phyloP scores from a whole-genome alignment of 2,888 invertebrate species.

The Acanthopleura granulata region DNA sequence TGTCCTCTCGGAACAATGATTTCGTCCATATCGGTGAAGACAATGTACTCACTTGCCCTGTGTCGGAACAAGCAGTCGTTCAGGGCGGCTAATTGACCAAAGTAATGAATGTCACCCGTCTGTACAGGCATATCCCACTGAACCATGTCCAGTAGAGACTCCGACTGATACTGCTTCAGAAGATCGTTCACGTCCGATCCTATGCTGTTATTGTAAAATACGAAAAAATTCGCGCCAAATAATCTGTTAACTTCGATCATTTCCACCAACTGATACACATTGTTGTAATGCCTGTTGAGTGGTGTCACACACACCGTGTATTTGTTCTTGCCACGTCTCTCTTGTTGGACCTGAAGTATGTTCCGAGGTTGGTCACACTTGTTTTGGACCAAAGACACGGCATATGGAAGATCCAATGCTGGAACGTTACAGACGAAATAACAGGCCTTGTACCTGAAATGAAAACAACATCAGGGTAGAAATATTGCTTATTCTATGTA shows the following conservation, averaged over 20 bases:
- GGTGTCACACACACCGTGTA: constrained; percentile 56
- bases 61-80: constrained; percentile 65
- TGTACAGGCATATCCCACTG: constrained; percentile 58
- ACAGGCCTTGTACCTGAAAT: constrained; percentile 38
- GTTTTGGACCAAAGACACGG: constrained; percentile 33
- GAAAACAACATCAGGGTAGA: neutral
- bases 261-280: constrained; percentile 59
- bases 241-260: constrained; percentile 63
- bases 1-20: constrained; percentile 57
- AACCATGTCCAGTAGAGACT: constrained; percentile 48
- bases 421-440: constrained; percentile 32
- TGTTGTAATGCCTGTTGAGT: constrained; percentile 45
- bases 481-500: too few relatives aligned
- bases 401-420: constrained; percentile 23
- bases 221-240: constrained; percentile 60
- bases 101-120: constrained; percentile 58
- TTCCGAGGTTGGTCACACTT: constrained; percentile 31
- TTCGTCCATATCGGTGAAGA: constrained; percentile 65
- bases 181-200: constrained; percentile 48
- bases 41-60: constrained; percentile 49
- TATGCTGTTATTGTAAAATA: constrained; percentile 58
- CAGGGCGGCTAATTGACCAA: constrained; percentile 62
- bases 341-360: constrained; percentile 26
- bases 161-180: constrained; percentile 44
- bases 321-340: constrained; percentile 8